Percentiles rank a stretch among this genome's conserved stretches.
phyloP scores from a whole-genome alignment of 2,113 vertebrate genomes.

The Meles meles region DNA sequence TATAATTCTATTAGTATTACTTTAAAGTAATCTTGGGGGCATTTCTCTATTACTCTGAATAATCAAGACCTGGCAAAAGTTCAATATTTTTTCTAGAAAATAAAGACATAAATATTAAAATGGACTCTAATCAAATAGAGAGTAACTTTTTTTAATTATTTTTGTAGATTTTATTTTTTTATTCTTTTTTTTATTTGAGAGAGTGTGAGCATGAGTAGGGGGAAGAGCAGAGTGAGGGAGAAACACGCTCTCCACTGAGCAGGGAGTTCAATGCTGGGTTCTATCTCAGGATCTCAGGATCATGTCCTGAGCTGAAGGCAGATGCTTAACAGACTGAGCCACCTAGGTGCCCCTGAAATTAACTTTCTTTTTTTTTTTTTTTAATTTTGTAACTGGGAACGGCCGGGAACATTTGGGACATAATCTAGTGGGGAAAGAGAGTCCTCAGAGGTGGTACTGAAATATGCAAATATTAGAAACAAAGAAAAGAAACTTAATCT shows the following conservation, averaged over 20 bases:
- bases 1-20: neutral
- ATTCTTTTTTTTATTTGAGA: too few relatives aligned
- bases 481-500: neutral
- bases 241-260: neutral
- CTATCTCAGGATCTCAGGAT: neutral
- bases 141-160: neutral
- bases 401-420: neutral
- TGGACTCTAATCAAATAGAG: neutral
- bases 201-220: neutral
- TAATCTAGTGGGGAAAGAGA: neutral
- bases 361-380: neutral
- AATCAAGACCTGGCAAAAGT: neutral
- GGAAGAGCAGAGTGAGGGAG: neutral
- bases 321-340: neutral
- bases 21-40: neutral
- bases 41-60: neutral
- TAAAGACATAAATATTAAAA: neutral
- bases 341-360: neutral
- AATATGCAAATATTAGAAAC: neutral
- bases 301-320: neutral
- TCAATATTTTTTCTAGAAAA: neutral
- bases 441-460: neutral
- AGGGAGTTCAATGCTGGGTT: neutral
- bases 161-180: neutral
- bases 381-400: neutral